Percentiles rank a stretch among this genome's conserved stretches.
These are phyloP conservation scores for Hippolais icterina DNA, from an alignment of 2,113 vertebrate species.

Conservation along the genomic window DNA sequence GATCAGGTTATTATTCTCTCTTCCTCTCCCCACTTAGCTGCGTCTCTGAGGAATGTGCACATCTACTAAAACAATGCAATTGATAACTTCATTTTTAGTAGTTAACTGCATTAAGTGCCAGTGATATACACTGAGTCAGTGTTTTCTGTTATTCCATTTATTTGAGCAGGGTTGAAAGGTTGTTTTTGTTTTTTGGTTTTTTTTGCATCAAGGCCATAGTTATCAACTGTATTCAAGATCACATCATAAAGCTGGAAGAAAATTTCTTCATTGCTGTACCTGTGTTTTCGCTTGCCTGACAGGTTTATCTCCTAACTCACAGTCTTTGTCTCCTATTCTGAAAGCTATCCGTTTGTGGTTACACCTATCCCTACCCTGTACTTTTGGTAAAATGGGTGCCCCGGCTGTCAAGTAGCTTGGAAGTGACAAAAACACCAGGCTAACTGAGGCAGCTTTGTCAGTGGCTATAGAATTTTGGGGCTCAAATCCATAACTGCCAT, in stretches of 20 bases:
- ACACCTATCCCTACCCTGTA: not conserved
- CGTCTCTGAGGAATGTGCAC: not conserved
- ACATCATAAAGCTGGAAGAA: not conserved
- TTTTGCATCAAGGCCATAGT: not conserved
- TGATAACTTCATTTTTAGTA: not conserved
- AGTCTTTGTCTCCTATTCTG: not conserved
- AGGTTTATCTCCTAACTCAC: not conserved
- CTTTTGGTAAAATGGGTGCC: not conserved
- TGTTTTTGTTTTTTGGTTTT: not conserved
- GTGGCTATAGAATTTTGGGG: not conserved
- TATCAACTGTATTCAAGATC: not conserved
- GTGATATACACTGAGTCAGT: not conserved
- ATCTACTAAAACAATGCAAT: not conserved
- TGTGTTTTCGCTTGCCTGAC: not conserved
- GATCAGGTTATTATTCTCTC: not conserved
- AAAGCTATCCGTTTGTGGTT: not conserved
- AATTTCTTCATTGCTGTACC: not conserved
- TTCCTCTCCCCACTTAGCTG: not conserved
- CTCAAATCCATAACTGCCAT: not conserved
- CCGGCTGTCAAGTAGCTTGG: rapidly evolving
- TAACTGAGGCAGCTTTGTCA: not conserved
- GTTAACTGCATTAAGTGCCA: not conserved
- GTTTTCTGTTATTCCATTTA: not conserved
- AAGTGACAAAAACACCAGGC: not conserved
- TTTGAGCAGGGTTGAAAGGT: not conserved